Percentiles rank a stretch among this genome's conserved stretches.
Conservation (phyloP, 2,888 invertebrate species). For the Cheilosia variabilis region DNA sequence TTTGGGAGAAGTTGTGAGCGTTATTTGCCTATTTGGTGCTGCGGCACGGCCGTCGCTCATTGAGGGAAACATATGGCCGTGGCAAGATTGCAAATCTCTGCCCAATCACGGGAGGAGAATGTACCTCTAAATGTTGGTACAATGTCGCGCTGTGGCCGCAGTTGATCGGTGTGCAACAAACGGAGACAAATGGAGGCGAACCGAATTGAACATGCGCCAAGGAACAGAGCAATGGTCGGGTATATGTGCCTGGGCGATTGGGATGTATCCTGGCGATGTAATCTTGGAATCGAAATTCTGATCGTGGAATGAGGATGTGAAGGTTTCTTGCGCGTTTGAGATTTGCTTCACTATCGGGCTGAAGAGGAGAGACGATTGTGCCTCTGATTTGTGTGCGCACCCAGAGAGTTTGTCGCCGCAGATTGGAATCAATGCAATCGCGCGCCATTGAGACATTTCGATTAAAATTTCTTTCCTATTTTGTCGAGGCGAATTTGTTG, state of each 20-base stretch:
- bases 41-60: conserved; percentile 16
- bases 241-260: background rate
- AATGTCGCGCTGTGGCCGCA: conserved; percentile 43
- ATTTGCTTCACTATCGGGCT: conserved; percentile 20
- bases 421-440: conserved; percentile 42
- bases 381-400: conserved; percentile 41
- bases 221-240: conserved; percentile 1
- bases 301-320: conserved; percentile 67
- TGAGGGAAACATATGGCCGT: conserved; percentile 54
- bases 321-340: conserved; percentile 3
- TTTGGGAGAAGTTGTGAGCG: conserved; percentile 64
- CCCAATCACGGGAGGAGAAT: conserved; percentile 48
- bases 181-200: conserved; percentile 47
- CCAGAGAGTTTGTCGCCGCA: conserved; percentile 33
- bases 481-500: background rate
- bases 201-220: conserved; percentile 50
- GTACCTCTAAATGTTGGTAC: conserved; percentile 53
- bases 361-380: conserved; percentile 15
- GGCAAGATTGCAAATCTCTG: conserved; percentile 41
- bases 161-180: conserved; percentile 55
- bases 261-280: conserved; percentile 32
- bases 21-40: conserved; percentile 64
- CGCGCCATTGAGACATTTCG: conserved; percentile 51
- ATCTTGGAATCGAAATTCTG: conserved; percentile 51
- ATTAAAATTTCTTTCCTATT: conserved; percentile 21